phyloP scores from a whole-genome alignment of 2,113 vertebrate genomes.

The Limnothrissa miodon region DNA sequence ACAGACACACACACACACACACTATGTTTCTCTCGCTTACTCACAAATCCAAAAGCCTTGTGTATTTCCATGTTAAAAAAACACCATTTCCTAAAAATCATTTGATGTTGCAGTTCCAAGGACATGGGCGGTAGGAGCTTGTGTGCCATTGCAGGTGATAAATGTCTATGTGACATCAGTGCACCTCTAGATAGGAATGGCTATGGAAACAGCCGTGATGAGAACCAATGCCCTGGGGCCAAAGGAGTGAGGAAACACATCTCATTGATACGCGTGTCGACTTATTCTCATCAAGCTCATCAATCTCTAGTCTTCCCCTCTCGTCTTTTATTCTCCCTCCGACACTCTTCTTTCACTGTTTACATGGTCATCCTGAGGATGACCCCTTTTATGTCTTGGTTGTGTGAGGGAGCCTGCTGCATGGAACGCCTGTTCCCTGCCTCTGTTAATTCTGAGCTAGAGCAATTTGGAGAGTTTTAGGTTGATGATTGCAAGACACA shows the following conservation, averaged over 20 bases:
- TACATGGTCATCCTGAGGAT: not conserved
- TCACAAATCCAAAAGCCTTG: too few relatives aligned
- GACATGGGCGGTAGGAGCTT: not conserved
- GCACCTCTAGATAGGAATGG: not conserved
- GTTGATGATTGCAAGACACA: slow-evolving; percentile 2
- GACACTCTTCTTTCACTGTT: not conserved
- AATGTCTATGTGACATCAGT: not conserved
- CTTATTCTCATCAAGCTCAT: not conserved
- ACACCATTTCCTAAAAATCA: too few relatives aligned
- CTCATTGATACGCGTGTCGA: not conserved
- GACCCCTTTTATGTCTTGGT: not conserved
- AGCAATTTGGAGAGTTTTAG: slow-evolving; percentile 4
- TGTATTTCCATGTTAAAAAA: too few relatives aligned
- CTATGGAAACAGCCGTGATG: not conserved
- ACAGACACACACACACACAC: not conserved
- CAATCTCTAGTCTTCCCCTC: not conserved
- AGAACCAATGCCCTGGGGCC: not conserved
- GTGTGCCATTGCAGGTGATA: not conserved
- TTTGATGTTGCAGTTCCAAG: too few relatives aligned
- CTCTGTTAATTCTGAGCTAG: not conserved
- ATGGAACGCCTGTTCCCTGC: not conserved
- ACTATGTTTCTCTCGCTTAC: too few relatives aligned
- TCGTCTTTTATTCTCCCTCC: not conserved
- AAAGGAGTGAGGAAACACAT: not conserved
- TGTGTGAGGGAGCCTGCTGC: not conserved